Conservation (phyloP, 2,888 invertebrate species). For the Danaus chrysippus region DNA sequence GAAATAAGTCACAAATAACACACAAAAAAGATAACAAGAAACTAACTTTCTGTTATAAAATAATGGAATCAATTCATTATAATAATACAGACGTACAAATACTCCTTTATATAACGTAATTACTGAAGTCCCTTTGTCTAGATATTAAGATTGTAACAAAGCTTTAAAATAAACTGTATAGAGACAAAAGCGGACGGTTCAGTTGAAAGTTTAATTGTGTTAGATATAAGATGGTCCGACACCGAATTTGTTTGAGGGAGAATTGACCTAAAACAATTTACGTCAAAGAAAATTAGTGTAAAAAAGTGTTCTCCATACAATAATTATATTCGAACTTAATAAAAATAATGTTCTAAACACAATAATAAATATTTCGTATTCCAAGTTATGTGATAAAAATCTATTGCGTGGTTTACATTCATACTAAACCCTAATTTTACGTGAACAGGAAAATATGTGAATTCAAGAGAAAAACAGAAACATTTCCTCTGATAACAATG, state of each 20-base stretch:
- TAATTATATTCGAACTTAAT: too few species aligned
- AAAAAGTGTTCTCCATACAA: neutral
- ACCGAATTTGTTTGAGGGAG: slow-evolving; percentile 26
- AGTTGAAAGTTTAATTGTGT: slow-evolving; percentile 43
- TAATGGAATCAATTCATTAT: too few species aligned
- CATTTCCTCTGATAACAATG: slow-evolving; percentile 38
- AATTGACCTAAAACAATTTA: slow-evolving; percentile 24
- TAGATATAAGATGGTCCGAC: slow-evolving; percentile 24
- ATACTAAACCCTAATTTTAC: neutral
- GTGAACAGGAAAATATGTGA: slow-evolving; percentile 7
- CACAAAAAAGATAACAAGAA: too few species aligned
- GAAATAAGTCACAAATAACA: too few species aligned
- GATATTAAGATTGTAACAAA: slow-evolving; percentile 22
- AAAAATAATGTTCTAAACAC: too few species aligned
- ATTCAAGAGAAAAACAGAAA: slow-evolving; percentile 14
- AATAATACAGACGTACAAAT: neutral
- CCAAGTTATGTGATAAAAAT: neutral
- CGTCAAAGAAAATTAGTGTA: neutral
- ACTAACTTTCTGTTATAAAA: too few species aligned
- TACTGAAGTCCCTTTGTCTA: slow-evolving; percentile 6
- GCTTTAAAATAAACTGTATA: slow-evolving; percentile 36
- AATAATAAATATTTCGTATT: neutral
- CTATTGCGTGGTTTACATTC: neutral
- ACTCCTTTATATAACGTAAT: neutral
- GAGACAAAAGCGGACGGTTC: slow-evolving; percentile 31